These are phyloP conservation scores for Drosophila multiciliata DNA, from an alignment of 2,888 invertebrate species.

Conservation along the genomic window DNA sequence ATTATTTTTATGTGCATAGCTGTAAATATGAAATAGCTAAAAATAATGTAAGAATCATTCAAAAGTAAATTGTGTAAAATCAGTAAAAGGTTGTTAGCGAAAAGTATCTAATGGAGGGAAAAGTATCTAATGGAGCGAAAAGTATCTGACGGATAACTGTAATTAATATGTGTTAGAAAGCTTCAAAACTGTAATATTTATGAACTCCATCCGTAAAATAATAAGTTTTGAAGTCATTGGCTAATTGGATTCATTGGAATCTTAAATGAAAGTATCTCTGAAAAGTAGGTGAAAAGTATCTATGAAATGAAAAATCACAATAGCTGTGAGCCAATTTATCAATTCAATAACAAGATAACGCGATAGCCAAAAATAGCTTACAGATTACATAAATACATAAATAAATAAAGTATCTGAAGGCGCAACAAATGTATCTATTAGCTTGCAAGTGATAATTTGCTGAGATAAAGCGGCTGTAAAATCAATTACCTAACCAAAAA, in stretches of 20 bases:
- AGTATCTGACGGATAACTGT: neutral
- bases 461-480: constrained; percentile 1
- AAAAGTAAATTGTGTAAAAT: neutral
- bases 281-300: neutral
- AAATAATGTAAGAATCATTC: neutral
- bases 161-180: neutral
- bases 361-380: neutral
- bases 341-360: neutral
- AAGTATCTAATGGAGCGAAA: neutral
- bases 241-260: neutral
- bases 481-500: constrained; percentile 2
- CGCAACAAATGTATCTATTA: constrained; percentile 2
- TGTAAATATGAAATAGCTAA: neutral
- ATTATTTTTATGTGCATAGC: neutral
- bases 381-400: neutral
- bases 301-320: neutral
- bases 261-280: neutral
- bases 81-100: neutral
- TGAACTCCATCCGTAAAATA: neutral
- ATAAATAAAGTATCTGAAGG: neutral
- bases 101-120: neutral
- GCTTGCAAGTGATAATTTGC: neutral
- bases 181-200: neutral
- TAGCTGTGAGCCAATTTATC: neutral
- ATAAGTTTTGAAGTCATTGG: too few species aligned